These are phyloP conservation scores for Goniozus legneri DNA, from an alignment of 1,140 invertebrate species.

Conservation along the genomic window DNA sequence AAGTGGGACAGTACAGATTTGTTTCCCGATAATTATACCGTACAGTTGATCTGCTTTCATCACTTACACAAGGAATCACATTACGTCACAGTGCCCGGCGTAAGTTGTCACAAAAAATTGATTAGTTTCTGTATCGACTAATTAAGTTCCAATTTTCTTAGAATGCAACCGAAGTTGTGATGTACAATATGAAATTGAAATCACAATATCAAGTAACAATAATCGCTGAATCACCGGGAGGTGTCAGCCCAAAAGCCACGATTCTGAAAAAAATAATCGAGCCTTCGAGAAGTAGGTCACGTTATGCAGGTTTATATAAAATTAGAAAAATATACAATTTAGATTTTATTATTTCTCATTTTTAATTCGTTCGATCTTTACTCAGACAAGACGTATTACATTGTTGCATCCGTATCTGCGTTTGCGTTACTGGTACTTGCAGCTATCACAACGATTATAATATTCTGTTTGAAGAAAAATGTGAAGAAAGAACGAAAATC, in stretches of 20 bases:
- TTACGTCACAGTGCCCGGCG: constrained; percentile 27
- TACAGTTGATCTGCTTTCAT: constrained; percentile 22
- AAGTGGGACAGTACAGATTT: constrained; percentile 40
- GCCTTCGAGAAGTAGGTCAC: background rate
- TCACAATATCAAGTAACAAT: constrained; percentile 33
- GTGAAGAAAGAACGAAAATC: too few species aligned
- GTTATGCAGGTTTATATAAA: too few species aligned
- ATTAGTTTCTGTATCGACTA: background rate
- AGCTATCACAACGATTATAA: too few species aligned
- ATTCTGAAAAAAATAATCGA: background rate
- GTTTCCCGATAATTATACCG: constrained; percentile 44
- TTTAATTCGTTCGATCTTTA: too few species aligned
- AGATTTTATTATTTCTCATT: too few species aligned
- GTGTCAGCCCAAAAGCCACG: constrained; percentile 21
- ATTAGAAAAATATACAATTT: too few species aligned
- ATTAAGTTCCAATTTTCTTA: constrained; percentile 17
- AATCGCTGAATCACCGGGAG: constrained; percentile 35
- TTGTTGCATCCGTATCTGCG: too few species aligned
- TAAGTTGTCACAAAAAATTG: constrained; percentile 24
- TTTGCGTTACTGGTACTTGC: too few species aligned
- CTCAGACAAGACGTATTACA: too few species aligned
- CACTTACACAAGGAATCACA: background rate
- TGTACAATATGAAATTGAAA: constrained; percentile 24
- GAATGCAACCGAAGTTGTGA: constrained; percentile 28
- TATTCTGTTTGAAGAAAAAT: too few species aligned